Conservation (phyloP, 2,113 vertebrate genomes). For the Pygoscelis adeliae region DNA sequence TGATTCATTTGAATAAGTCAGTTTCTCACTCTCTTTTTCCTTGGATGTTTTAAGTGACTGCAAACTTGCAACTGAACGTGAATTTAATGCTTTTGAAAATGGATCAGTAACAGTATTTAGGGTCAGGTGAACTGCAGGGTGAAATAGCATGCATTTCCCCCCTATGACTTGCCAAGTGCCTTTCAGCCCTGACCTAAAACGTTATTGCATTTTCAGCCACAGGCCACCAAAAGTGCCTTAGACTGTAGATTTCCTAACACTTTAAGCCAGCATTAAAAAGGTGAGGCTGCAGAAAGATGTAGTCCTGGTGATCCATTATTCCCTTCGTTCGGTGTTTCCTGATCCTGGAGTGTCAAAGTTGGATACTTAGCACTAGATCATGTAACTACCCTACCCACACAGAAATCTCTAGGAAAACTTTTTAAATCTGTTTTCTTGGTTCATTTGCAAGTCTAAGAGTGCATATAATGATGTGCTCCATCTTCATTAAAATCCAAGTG, state of each 20-base stretch:
- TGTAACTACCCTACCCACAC: background rate
- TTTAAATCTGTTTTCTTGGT: background rate
- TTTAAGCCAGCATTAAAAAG: background rate
- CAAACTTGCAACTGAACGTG: background rate
- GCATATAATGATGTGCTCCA: background rate
- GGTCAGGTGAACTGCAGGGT: background rate
- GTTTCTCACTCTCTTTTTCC: background rate
- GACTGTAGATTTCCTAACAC: background rate
- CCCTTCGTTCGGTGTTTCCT: background rate
- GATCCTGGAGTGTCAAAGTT: background rate
- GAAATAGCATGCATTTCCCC: background rate
- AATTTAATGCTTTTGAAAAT: background rate
- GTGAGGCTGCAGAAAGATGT: background rate
- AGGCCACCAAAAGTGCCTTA: background rate
- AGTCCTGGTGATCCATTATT: background rate
- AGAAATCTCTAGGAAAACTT: background rate
- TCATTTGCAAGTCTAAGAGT: background rate
- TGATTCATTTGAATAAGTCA: background rate
- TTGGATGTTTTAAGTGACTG: background rate
- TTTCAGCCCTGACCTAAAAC: background rate
- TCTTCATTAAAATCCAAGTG: background rate
- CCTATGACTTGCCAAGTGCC: background rate
- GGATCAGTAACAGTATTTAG: background rate
- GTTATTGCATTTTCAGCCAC: background rate
- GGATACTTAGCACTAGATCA: background rate